These are phyloP conservation scores for Mastigias papua DNA, from an alignment of 30 jellyfish, hydroid and myxozoan genomes.

Conservation along the genomic window DNA sequence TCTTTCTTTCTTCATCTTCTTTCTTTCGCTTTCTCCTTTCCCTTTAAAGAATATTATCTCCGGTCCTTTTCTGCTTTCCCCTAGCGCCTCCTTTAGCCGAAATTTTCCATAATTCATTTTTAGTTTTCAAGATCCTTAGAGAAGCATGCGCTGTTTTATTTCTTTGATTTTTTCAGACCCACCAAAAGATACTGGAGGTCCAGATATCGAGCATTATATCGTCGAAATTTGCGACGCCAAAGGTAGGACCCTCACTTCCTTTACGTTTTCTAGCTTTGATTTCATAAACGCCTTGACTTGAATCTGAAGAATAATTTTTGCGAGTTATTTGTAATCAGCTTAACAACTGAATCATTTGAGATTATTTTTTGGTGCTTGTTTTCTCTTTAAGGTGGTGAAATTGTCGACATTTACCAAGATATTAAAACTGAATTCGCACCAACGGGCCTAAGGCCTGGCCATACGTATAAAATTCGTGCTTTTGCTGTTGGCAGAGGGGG, in stretches of 20 bases:
- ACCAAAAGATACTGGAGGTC: slow-evolving; percentile 97
- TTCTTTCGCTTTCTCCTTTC: no score
- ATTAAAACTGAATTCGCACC: slow-evolving; percentile 66
- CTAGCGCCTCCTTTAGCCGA: no score
- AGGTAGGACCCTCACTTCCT: slow-evolving; percentile 56
- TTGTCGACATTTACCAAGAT: slow-evolving; percentile 67
- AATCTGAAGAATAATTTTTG: no score
- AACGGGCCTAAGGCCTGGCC: slow-evolving; percentile 85
- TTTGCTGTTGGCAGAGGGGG: slow-evolving; percentile 92
- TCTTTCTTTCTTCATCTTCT: no score
- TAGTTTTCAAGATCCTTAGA: no score
- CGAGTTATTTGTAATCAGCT: background rate
- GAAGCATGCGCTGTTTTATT: no score
- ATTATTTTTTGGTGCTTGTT: background rate
- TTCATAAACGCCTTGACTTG: no score
- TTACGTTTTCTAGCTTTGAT: background rate
- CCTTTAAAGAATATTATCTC: no score
- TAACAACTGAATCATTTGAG: slow-evolving; percentile 3
- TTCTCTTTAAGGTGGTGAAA: slow-evolving; percentile 73
- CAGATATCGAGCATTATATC: slow-evolving; percentile 68
- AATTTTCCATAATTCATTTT: no score
- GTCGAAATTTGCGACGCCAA: slow-evolving; percentile 89
- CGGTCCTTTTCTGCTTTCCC: no score
- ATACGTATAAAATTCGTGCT: slow-evolving; percentile 84
- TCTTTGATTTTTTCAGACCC: slow-evolving; percentile 84